These are phyloP conservation scores for Styela clava DNA, from an alignment of 23 tunicate genomes.

Conservation along the genomic window DNA sequence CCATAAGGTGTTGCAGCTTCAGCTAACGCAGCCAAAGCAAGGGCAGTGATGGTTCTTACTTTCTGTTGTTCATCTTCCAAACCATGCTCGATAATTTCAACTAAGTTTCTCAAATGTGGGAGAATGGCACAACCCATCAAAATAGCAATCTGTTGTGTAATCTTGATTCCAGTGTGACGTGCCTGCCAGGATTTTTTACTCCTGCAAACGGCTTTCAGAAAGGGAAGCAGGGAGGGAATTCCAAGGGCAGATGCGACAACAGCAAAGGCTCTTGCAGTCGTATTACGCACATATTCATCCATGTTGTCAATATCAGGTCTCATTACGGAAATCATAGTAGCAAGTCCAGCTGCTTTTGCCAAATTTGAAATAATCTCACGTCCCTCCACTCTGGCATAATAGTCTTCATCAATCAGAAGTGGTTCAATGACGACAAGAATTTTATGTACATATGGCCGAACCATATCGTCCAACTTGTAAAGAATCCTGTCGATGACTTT, in stretches of 20 bases:
- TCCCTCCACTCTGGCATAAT: conserved; percentile 98
- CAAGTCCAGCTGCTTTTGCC: conserved; percentile 99
- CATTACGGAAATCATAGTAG: conserved; percentile 99
- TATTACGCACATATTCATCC: conserved; percentile 99
- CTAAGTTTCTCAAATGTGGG: conserved; percentile 94
- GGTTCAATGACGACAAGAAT: conserved; percentile 99
- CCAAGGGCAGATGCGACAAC: conserved; percentile 99
- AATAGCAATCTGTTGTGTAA: conserved; percentile 98
- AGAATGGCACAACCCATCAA: conserved; percentile 99
- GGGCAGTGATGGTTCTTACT: conserved; percentile 97
- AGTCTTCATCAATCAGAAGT: conserved; percentile 97
- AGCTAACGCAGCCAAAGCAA: conserved; percentile 98
- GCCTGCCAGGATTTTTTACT: conserved; percentile 99
- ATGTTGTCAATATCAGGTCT: conserved; percentile 99
- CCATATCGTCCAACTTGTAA: conserved; percentile 98
- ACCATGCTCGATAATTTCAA: conserved; percentile 96
- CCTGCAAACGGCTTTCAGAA: conserved; percentile 97
- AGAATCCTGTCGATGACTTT: conserved; percentile 97
- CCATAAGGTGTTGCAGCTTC: conserved; percentile 99
- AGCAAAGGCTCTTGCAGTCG: conserved; percentile 97
- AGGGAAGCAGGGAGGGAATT: conserved; percentile 83
- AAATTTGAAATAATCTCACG: conserved; percentile 96
- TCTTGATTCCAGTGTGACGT: conserved; percentile 99
- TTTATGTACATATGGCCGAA: conserved; percentile 98
- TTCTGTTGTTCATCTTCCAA: conserved; percentile 99